These are phyloP conservation scores for roundworm (Caenorhabditis elegans) DNA, from an alignment of 1,140 invertebrate genomes.

Conservation along the genomic window WBcel235 BX284604.4:17307001-17307500, in stretches of 20 bases:
- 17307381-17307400: neutral
- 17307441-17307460: neutral
- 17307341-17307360: neutral
- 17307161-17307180: neutral
- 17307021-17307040: neutral
- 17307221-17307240: neutral
- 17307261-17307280: neutral
- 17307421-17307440: neutral
- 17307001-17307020: neutral
- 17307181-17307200: neutral
- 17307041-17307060: too few relatives aligned
- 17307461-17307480: neutral
- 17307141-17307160: neutral
- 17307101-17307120: conserved; percentile 4
- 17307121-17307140: neutral
- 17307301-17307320: conserved; percentile 8
- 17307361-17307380: neutral
- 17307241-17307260: neutral
- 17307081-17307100: too few relatives aligned
- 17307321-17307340: neutral
- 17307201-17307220: neutral
- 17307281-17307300: conserved; percentile 30
- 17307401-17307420: neutral
- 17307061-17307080: too few relatives aligned
- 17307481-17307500: too few relatives aligned